Conservation (phyloP, 2,113 vertebrate genomes). For the Lepidothrix coronata region DNA sequence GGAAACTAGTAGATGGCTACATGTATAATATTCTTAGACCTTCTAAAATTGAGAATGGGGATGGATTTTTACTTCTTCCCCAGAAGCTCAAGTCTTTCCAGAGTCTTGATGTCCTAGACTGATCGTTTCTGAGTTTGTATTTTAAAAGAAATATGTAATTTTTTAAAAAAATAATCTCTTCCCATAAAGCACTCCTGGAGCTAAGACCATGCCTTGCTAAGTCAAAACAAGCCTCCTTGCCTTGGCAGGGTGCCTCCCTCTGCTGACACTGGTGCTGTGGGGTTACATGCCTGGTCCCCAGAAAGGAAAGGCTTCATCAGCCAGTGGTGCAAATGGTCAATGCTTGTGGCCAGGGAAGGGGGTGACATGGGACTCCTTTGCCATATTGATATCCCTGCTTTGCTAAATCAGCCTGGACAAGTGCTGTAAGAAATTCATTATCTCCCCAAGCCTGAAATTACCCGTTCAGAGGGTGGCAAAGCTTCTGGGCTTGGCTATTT, state of each 20-base stretch:
- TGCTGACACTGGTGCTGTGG: neutral
- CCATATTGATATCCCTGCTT: neutral
- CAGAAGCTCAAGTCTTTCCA: neutral
- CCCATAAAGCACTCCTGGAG: neutral
- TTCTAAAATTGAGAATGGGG: neutral
- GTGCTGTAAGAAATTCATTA: neutral
- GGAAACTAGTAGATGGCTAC: neutral
- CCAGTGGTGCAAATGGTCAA: rapidly evolving
- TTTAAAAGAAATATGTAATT: neutral
- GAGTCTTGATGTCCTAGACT: neutral
- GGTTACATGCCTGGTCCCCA: neutral
- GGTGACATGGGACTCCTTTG: neutral
- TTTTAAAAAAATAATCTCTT: neutral
- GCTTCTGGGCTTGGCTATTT: neutral
- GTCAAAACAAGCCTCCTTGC: neutral
- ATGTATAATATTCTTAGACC: too few relatives aligned
- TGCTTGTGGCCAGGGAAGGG: rapidly evolving
- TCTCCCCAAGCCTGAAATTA: neutral
- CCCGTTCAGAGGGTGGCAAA: neutral
- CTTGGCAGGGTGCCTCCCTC: neutral
- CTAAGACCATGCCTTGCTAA: neutral
- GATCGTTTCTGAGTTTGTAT: neutral
- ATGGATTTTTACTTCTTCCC: too few relatives aligned
- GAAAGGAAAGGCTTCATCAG: neutral
- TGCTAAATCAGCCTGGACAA: neutral